A percentile compares a stretch with the other conserved stretches of the same genome.
These are phyloP conservation scores for Lomographa bimaculata DNA, from an alignment of 2,888 invertebrate genomes.

Conservation along the genomic window DNA sequence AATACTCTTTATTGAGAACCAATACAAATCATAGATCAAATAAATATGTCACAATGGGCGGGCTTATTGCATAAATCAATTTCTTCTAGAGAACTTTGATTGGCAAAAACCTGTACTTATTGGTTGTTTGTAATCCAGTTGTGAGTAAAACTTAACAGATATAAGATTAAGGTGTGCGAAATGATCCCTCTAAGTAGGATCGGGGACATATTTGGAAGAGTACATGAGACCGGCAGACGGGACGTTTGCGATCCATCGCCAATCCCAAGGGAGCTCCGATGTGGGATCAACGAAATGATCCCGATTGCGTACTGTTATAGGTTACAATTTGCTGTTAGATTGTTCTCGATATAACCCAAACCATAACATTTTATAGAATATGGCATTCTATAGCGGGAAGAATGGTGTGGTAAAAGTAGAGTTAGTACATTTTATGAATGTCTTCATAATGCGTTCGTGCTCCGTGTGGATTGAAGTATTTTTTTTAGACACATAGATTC, in stretches of 20 bases:
- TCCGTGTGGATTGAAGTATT: no score
- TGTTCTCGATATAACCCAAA: conserved; percentile 1
- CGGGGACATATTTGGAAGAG: conserved; percentile 52
- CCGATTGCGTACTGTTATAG: conserved; percentile 9
- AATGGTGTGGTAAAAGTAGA: no score
- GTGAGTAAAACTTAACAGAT: conserved; percentile 3
- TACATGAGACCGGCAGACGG: conserved; percentile 58
- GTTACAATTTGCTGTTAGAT: conserved; percentile 1
- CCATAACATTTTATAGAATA: background rate
- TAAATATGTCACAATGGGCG: no score
- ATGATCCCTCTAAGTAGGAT: conserved; percentile 23
- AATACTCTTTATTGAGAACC: no score
- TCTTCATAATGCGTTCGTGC: no score
- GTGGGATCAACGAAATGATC: conserved; percentile 6
- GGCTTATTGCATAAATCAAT: no score
- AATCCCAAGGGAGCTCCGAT: conserved; percentile 12
- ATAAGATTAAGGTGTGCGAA: conserved; percentile 6
- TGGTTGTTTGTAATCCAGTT: no score
- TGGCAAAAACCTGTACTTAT: no score
- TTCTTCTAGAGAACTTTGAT: no score
- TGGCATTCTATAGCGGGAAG: background rate
- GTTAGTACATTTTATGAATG: no score
- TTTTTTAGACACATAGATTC: no score
- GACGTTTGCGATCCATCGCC: conserved; percentile 24
- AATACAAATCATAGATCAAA: no score